These are phyloP conservation scores for Beaufortia kweichowensis DNA, from an alignment of 2,113 vertebrate genomes.

Conservation along the genomic window DNA sequence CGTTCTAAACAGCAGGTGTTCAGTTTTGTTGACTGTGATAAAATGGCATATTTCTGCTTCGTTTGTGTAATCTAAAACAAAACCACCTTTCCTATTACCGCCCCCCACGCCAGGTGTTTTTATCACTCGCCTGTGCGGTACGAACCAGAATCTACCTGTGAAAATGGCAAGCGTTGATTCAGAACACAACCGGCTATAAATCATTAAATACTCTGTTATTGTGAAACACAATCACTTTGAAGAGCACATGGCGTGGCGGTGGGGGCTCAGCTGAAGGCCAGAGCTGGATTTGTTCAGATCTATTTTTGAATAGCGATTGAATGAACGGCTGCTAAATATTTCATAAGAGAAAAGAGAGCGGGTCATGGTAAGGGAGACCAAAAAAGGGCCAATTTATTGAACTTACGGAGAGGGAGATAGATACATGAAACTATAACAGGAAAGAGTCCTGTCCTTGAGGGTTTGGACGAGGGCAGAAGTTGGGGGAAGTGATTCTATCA, in stretches of 20 bases:
- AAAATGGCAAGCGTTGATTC: slow-evolving; percentile 18
- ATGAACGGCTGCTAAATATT: slow-evolving; percentile 61
- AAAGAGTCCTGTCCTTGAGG: slow-evolving; percentile 55
- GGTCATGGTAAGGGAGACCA: slow-evolving; percentile 52
- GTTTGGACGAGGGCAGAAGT: slow-evolving; percentile 13
- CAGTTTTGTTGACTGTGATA: slow-evolving; percentile 14
- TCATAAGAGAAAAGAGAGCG: slow-evolving; percentile 53
- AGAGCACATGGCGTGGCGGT: slow-evolving; percentile 30
- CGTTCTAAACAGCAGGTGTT: slow-evolving; percentile 45
- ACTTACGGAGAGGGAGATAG: slow-evolving; percentile 45
- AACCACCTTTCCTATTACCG: not conserved
- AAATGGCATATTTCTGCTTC: slow-evolving; percentile 15
- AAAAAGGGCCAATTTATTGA: slow-evolving; percentile 55
- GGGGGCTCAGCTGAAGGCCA: slow-evolving; percentile 46
- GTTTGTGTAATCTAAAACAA: slow-evolving; percentile 28
- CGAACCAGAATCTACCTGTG: slow-evolving; percentile 17
- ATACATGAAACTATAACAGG: slow-evolving; percentile 61
- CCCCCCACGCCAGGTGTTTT: slow-evolving; percentile 35
- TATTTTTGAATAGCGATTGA: slow-evolving; percentile 60
- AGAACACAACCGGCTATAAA: slow-evolving; percentile 42
- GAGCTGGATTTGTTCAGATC: slow-evolving; percentile 53
- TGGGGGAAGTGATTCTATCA: slow-evolving; percentile 51
- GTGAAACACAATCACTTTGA: slow-evolving; percentile 51
- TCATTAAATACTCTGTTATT: slow-evolving; percentile 57
- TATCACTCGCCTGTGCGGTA: slow-evolving; percentile 18